Base-by-base conservation (phyloP, 2,888 invertebrate species). In the Crepidodera aurea region DNA sequence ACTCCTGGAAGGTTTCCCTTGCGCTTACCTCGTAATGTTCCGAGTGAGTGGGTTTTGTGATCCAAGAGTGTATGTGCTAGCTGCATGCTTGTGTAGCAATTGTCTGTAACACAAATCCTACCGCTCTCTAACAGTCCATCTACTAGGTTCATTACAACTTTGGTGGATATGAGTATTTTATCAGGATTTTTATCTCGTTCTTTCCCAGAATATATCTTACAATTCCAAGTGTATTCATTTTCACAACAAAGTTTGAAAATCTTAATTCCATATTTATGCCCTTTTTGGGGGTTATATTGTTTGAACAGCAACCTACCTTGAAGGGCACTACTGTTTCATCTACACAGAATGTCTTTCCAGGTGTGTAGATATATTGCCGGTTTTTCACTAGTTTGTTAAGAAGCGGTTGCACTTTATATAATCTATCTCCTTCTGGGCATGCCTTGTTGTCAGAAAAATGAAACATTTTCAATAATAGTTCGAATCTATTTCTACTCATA, bases 241-340 rank as follows among this genome's bases (percentile, higher is more conserved):
- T 62, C 48, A 29, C 65, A 18, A 51, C 72, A n/a, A n/a, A n/a
- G n/a, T n/a, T n/a, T n/a, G n/a, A n/a, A n/a, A n/a, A n/a, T n/a
- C n/a, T n/a, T n/a, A 71, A 19, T 73, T 44, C 65, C 73, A 62
- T 71, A 73, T 46, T 67, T 70, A 57, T 73, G 72, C 4, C 48
- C 51, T 51, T 73, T 72, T 51, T 69, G 60, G 51, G 65, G 68
- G 42, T 65, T 73, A 58, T 70, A 71, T 50, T 71, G 71, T 53
- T 66, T 67, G 56, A 74, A 66, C 19, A 68, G 12, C 18, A 74
- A 51, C 50, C 73, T 59, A 51, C 71, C 72, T 58, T 67, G 62
- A 72, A 74, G 39, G 71, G 71, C 37, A 74, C 59, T 51, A 74
- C 29, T 70, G 54, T n/a, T n/a, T n/a, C n/a, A n/a, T n/a, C n/a